phyloP scores from a whole-genome alignment of 1,140 invertebrate species.

The Drosophila bocqueti region DNA sequence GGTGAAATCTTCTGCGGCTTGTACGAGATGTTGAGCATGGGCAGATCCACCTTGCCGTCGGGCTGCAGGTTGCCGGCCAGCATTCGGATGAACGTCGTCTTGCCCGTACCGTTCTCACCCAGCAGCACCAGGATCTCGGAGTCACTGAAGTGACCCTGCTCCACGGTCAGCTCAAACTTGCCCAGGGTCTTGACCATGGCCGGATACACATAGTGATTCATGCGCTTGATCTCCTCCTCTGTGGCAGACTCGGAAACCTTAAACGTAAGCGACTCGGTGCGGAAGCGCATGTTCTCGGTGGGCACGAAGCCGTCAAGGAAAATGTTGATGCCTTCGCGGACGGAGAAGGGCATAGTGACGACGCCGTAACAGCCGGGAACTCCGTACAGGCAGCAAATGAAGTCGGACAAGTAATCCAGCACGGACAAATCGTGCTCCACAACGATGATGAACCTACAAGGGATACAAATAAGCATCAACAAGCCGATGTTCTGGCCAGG shows the following conservation, averaged over 20 bases:
- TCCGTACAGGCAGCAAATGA: constrained; percentile 99
- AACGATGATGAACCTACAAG: constrained; percentile 96
- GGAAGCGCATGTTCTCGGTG: constrained; percentile 99
- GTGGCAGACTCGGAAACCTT: constrained; percentile 99
- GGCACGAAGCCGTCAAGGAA: constrained; percentile 99
- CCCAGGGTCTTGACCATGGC: constrained; percentile 94
- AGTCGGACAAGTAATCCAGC: constrained; percentile 99
- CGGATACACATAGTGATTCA: constrained; percentile 98
- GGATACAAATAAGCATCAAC: background rate
- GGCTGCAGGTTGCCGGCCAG: constrained; percentile 97
- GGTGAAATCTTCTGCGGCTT: constrained; percentile 99
- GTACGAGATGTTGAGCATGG: constrained; percentile 98
- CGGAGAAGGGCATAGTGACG: constrained; percentile 99
- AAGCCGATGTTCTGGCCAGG: background rate
- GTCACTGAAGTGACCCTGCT: constrained; percentile 98
- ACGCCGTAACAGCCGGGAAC: constrained; percentile 99
- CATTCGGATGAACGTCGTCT: constrained; percentile 99
- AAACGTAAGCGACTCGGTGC: constrained; percentile 98
- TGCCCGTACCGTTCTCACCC: constrained; percentile 99
- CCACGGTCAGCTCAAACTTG: constrained; percentile 92
- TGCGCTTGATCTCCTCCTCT: constrained; percentile 97
- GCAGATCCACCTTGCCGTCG: constrained; percentile 93
- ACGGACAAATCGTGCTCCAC: constrained; percentile 99
- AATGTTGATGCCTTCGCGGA: constrained; percentile 99
- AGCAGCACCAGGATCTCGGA: constrained; percentile 99